Conservation (phyloP, 92 coral and sea anemone genomes). For the Parazoanthus darwini region DNA sequence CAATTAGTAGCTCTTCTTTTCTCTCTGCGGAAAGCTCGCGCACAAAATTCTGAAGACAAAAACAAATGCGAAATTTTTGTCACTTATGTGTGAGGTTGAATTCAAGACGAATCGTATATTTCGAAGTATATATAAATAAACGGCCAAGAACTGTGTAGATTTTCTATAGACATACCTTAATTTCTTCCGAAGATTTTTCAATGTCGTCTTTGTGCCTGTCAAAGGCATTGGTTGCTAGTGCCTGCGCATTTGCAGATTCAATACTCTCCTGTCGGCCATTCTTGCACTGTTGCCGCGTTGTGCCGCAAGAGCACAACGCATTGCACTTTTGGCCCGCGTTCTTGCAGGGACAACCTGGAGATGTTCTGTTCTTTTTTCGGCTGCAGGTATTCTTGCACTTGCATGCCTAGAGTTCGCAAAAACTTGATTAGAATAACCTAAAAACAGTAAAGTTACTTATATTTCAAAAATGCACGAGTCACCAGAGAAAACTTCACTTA, state of each 20-base stretch:
- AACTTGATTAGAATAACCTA: no score
- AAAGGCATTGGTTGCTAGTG: constrained; percentile 44
- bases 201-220: constrained; percentile 37
- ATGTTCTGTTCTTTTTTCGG: constrained; percentile 34
- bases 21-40: constrained; percentile 21
- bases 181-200: constrained; percentile 38
- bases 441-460: no score
- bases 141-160: neutral
- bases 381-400: constrained; percentile 43
- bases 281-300: constrained; percentile 9
- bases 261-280: constrained; percentile 18
- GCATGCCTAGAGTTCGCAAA: constrained; percentile 24
- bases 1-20: constrained; percentile 34
- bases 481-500: no score
- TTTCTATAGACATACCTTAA: constrained; percentile 11
- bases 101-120: no score
- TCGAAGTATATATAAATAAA: no score
- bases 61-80: neutral
- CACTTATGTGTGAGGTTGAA: neutral
- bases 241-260: constrained; percentile 15
- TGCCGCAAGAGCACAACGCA: constrained; percentile 45
- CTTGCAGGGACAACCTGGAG: constrained; percentile 43
- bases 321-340: constrained; percentile 37
- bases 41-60: constrained; percentile 29
- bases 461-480: no score